Evolutionary conservation across 2,797 vertebrate species (phyloP).

Genomic region (Falco novaeseelandiae): DNA sequence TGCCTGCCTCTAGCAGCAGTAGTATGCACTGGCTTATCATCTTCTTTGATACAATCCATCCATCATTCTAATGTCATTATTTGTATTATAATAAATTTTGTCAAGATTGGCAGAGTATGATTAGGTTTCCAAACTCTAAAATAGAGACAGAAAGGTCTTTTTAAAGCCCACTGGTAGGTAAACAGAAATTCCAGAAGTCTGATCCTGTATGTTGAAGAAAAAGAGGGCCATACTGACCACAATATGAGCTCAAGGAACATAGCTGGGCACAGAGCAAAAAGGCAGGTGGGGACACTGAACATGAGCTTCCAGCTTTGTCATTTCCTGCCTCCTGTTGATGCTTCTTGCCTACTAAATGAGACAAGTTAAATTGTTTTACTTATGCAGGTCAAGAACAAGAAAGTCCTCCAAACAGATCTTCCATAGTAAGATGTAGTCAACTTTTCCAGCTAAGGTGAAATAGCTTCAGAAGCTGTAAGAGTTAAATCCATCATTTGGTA

Average conservation of each 20-base stretch:
- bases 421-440: neutral
- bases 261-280: neutral
- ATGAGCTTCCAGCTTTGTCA: neutral
- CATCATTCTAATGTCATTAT: constrained; percentile 21
- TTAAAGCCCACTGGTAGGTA: neutral
- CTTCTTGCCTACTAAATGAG: neutral
- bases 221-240: neutral
- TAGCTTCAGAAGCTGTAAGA: neutral
- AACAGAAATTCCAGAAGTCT: neutral
- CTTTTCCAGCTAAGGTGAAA: neutral
- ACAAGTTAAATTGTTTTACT: neutral
- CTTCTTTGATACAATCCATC: neutral
- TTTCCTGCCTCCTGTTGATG: neutral
- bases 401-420: neutral
- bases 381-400: neutral
- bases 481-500: neutral
- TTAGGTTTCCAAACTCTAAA: neutral
- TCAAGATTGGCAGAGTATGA: neutral
- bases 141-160: neutral
- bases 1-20: neutral
- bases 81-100: constrained; percentile 31
- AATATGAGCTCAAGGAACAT: neutral
- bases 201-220: neutral
- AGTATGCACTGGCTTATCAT: neutral
- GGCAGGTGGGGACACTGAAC: neutral